phyloP scores from a whole-genome alignment of 2,113 vertebrate species.

The Tautogolabrus adspersus region DNA sequence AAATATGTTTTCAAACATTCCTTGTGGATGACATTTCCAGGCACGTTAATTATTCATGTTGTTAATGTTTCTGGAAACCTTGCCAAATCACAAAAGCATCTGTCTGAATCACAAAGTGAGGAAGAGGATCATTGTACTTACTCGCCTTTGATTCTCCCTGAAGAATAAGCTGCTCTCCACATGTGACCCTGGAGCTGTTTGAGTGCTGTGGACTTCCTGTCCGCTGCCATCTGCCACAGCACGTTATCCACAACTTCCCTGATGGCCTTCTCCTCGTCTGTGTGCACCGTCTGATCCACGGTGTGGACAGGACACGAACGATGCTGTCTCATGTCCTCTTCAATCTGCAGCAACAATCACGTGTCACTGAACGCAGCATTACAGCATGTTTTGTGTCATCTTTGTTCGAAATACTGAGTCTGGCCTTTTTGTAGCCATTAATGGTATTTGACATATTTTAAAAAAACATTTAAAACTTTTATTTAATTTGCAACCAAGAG shows the following conservation, averaged over 20 bases:
- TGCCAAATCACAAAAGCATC: background rate
- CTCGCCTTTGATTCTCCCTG: conserved; percentile 93
- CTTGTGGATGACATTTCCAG: background rate
- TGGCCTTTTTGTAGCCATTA: too few relatives aligned
- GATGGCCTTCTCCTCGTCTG: conserved; percentile 89
- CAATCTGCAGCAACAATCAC: conserved; percentile 82
- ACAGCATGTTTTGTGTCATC: background rate
- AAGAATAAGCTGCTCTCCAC: conserved; percentile 91
- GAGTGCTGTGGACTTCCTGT: conserved; percentile 95
- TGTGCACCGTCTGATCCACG: conserved; percentile 84
- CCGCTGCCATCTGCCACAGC: conserved; percentile 95
- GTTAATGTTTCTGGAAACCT: background rate
- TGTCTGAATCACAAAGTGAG: conserved; percentile 3
- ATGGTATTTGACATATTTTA: too few relatives aligned
- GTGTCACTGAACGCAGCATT: background rate
- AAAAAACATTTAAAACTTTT: too few relatives aligned
- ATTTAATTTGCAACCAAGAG: too few relatives aligned
- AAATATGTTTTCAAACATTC: background rate
- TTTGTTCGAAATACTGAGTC: too few relatives aligned
- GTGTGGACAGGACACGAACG: conserved; percentile 89
- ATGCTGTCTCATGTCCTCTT: conserved; percentile 90
- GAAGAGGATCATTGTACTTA: conserved; percentile 83
- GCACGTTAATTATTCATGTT: background rate
- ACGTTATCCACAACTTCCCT: conserved; percentile 92
- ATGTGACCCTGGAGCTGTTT: conserved; percentile 98